Conservation (phyloP, 2,888 invertebrate species). For the Clitarchus hookeri region DNA sequence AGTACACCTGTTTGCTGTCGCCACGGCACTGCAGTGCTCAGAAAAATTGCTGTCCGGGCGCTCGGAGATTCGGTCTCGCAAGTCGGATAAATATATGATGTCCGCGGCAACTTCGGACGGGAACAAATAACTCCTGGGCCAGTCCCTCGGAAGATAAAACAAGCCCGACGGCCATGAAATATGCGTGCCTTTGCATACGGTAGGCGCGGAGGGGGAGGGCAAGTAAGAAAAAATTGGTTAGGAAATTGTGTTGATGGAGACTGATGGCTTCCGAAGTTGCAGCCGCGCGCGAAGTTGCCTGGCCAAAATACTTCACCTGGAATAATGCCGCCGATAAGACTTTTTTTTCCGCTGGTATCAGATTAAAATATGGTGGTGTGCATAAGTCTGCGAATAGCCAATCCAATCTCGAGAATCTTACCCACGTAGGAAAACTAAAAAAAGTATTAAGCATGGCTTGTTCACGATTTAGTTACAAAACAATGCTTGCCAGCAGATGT, state of each 20-base stretch:
- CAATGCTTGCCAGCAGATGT: too few species aligned
- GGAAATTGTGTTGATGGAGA: not conserved
- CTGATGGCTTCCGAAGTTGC: not conserved
- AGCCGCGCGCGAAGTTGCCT: not conserved
- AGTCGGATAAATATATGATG: not conserved
- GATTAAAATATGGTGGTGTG: too few species aligned
- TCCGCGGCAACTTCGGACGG: not conserved
- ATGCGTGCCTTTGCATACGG: not conserved
- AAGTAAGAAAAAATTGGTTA: not conserved
- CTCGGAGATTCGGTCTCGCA: not conserved
- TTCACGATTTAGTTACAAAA: too few species aligned
- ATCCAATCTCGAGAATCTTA: too few species aligned
- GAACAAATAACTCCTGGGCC: not conserved
- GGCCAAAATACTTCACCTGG: not conserved
- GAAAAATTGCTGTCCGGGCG: too few species aligned
- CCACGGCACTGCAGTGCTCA: too few species aligned
- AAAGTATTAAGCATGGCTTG: too few species aligned
- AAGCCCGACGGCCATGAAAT: slow-evolving; percentile 14
- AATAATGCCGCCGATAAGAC: not conserved
- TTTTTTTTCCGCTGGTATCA: not conserved
- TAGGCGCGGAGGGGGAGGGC: not conserved
- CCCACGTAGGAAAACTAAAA: too few species aligned
- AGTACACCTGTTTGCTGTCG: too few species aligned
- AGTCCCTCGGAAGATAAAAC: not conserved
- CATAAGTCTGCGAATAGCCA: too few species aligned